Evolutionary conservation across 2,113 vertebrate genomes (phyloP).

Genomic region (Lathamus discolor): DNA sequence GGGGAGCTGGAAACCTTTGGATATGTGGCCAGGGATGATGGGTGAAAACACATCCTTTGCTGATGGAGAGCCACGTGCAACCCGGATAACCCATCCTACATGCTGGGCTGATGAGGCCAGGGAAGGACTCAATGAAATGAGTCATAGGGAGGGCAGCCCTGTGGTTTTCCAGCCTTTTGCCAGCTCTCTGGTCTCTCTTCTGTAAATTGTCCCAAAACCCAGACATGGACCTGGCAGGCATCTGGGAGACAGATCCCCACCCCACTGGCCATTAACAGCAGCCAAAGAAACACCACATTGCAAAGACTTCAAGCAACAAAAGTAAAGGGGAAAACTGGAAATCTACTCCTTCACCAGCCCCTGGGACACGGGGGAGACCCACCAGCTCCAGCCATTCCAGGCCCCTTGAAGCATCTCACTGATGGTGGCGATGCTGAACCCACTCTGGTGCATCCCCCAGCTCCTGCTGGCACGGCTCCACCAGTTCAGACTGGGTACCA

Average conservation of each 20-base stretch:
- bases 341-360: no score
- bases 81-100: rapidly evolving
- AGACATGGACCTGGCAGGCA: not conserved
- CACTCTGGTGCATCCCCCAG: not conserved
- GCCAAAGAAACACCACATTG: not conserved
- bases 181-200: not conserved
- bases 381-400: not conserved
- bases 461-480: not conserved
- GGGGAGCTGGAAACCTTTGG: not conserved
- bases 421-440: not conserved
- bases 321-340: not conserved
- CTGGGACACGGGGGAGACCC: not conserved
- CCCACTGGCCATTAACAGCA: not conserved
- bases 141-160: rapidly evolving
- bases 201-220: not conserved
- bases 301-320: not conserved
- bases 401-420: not conserved
- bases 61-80: not conserved
- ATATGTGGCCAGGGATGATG: rapidly evolving
- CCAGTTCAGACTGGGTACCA: not conserved
- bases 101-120: not conserved
- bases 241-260: not conserved
- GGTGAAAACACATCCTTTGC: not conserved
- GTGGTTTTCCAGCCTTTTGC: not conserved
- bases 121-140: not conserved